Base-by-base conservation (phyloP, 2,797 vertebrate genomes). In the Leptoclinus maculatus region DNA sequence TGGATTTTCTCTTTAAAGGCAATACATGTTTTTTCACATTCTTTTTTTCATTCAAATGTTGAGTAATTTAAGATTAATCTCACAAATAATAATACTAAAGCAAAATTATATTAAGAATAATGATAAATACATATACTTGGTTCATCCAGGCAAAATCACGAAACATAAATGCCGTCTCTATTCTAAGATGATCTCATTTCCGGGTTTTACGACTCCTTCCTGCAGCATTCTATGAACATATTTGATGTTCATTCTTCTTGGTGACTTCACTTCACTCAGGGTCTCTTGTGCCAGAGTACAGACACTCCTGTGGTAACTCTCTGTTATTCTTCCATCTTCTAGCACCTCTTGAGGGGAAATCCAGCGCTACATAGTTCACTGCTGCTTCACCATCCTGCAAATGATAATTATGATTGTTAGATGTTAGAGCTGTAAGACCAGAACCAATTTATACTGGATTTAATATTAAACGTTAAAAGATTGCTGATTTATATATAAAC, bases 311-410 rank as follows among this genome's bases (percentile, higher is more conserved):
- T 25, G 17, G 14, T 2, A 43, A 4, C 25, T 82, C 74, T 1
- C 4, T 79, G 5, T 23, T 82, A 12, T 27, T 74, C 19, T 7
- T 71, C 59, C 11, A 11, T 45, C 78, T 45, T 58, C 65, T 62
- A 19, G 62, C 3, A 6, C 73, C 71, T 70, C 74, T 85, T 47
- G 69, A 63, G 10, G 71, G 12, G 69, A 90, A 90, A 79, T 84
- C n/a, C 65, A 90, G 65, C 0, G 72, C 72, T 1, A 10, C 71
- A 16, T 89, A 91, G 56, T 84, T 84, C 14, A 80, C 0, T 27
- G 36, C 53, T 0, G 0, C 69, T 17, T 69, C 76, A 2, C 23
- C 54, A 5, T 65, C 57, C 88, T 91, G 78, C 23, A 72, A 53
- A 64, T 32, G 11, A 43, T 17, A 32, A 47, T 45, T 25, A 25